Evolutionary conservation across 2,113 vertebrate genomes (phyloP).

Genomic region (Melanocharis versteri): DNA sequence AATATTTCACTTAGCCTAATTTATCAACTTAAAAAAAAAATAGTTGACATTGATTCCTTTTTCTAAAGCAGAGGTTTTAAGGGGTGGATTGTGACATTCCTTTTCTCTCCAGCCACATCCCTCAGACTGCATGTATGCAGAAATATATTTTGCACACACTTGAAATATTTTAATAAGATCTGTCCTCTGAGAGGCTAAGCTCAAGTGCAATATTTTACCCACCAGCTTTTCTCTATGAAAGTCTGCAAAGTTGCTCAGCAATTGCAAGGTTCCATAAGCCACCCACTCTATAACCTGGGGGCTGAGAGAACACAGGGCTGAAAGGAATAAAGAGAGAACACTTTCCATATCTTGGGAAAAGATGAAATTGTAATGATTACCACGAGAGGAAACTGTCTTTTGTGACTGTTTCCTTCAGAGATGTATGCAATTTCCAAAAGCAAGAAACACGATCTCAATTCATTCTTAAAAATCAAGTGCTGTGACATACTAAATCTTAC

Average conservation of each 20-base stretch:
- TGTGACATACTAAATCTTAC: neutral
- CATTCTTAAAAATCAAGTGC: neutral
- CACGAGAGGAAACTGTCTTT: neutral
- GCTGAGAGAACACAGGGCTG: neutral
- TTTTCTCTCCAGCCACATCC: neutral
- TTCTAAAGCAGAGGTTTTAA: neutral
- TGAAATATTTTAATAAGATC: neutral
- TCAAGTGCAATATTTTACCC: neutral
- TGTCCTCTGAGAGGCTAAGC: neutral
- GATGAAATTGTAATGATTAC: neutral
- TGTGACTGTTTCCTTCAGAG: neutral
- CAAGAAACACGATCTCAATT: neutral
- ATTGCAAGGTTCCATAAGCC: constrained; percentile 25
- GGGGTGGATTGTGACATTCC: neutral
- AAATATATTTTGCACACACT: neutral
- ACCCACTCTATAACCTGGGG: neutral
- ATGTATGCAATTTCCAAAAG: neutral
- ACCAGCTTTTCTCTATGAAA: neutral
- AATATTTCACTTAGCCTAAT: neutral
- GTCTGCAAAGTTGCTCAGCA: constrained; percentile 25
- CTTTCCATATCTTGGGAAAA: constrained; percentile 26
- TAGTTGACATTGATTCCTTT: neutral
- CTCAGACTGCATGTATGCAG: neutral
- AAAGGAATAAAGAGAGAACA: neutral
- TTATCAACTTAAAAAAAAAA: neutral